phyloP scores from a whole-genome alignment of 2,888 invertebrate species.

The Drosophila anomalata region DNA sequence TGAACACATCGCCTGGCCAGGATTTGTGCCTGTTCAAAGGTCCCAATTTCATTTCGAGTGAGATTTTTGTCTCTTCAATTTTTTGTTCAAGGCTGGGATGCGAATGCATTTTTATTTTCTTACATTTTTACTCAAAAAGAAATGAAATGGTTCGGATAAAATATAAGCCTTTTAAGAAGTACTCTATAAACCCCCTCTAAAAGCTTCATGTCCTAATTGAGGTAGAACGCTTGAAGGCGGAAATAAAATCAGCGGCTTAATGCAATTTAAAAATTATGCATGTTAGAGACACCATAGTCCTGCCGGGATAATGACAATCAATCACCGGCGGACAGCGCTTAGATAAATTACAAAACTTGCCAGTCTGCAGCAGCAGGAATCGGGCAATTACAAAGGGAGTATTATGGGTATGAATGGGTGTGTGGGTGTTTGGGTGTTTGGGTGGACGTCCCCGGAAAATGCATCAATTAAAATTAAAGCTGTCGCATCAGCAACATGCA shows the following conservation, averaged over 20 bases:
- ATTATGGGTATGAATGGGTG: constrained; percentile 12
- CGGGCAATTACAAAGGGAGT: constrained; percentile 15
- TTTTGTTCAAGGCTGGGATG: background rate
- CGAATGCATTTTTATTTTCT: background rate
- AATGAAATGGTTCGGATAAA: too few relatives aligned
- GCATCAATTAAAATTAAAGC: constrained; percentile 70
- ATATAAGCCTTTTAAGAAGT: background rate
- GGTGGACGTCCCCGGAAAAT: constrained; percentile 45
- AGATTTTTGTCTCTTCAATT: constrained; percentile 10
- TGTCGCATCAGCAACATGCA: constrained; percentile 36
- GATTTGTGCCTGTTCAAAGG: constrained; percentile 44
- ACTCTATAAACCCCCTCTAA: too few relatives aligned
- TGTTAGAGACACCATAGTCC: background rate
- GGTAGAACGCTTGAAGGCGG: background rate
- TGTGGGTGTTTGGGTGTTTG: constrained; percentile 12
- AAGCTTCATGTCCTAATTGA: background rate
- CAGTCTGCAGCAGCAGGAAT: constrained; percentile 23
- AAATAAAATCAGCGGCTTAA: background rate
- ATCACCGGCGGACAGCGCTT: constrained; percentile 41
- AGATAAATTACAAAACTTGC: constrained; percentile 45
- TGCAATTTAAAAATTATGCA: background rate
- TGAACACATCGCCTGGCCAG: constrained; percentile 39
- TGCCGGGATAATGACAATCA: constrained; percentile 34
- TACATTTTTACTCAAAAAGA: background rate
- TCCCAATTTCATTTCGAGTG: background rate